Evolutionary conservation across 2,797 vertebrate species (phyloP).

Genomic region (Yasuhikotakia modesta): DNA sequence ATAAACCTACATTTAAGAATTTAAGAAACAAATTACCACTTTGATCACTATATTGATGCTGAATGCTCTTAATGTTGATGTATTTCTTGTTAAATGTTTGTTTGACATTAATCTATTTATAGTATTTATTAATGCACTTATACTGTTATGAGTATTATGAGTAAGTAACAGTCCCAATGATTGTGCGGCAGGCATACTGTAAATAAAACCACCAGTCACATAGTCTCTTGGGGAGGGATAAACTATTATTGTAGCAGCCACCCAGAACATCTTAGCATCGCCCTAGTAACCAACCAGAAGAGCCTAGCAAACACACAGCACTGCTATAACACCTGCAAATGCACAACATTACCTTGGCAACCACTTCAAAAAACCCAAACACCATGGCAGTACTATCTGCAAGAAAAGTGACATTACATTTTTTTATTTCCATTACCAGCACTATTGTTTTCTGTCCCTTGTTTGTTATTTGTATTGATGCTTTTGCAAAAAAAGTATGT

Average conservation of each 20-base stretch:
- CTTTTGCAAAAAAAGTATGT: neutral
- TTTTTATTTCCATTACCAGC: neutral
- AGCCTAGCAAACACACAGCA: neutral
- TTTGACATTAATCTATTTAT: neutral
- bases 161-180: too few relatives aligned
- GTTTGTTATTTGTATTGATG: neutral
- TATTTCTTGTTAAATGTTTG: neutral
- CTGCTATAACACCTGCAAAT: neutral
- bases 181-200: neutral
- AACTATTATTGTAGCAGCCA: neutral
- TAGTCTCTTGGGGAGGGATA: neutral
- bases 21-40: constrained; percentile 1
- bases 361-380: neutral
- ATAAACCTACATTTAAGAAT: neutral
- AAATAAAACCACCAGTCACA: neutral
- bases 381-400: neutral
- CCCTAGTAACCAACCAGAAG: neutral
- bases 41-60: neutral
- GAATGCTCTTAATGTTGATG: neutral
- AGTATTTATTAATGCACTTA: neutral
- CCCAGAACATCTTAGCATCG: neutral
- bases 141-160: too few relatives aligned
- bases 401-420: neutral
- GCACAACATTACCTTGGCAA: neutral
- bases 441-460: neutral